phyloP scores from a whole-genome alignment of 2,797 vertebrate species.

The Spondyliosoma cantharus region DNA sequence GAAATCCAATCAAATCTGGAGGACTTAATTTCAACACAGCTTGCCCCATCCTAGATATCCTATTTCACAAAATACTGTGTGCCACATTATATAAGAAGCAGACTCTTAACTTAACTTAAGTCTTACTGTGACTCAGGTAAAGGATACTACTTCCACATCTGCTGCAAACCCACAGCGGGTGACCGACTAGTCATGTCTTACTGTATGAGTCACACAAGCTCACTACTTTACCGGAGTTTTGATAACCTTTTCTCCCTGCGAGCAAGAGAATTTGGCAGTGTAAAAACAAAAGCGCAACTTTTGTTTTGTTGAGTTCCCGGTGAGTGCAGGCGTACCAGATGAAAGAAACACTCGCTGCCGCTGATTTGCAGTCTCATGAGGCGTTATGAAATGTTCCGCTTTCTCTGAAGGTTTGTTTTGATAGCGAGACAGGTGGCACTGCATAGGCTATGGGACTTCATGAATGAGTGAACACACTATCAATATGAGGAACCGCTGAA shows the following conservation, averaged over 20 bases:
- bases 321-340: slow-evolving; percentile 32
- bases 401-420: slow-evolving; percentile 60
- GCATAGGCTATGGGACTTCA: slow-evolving; percentile 54
- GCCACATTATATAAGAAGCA: background rate
- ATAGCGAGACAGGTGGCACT: slow-evolving; percentile 62
- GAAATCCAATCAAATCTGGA: background rate
- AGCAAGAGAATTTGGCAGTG: background rate
- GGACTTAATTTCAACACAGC: background rate
- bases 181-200: background rate
- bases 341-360: slow-evolving; percentile 44
- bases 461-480: slow-evolving; percentile 71
- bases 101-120: background rate
- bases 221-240: background rate
- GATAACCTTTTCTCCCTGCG: background rate
- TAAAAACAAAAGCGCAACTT: slow-evolving; percentile 22
- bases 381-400: slow-evolving; percentile 37
- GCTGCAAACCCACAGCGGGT: background rate
- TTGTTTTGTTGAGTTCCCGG: slow-evolving; percentile 32
- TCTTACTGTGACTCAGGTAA: background rate
- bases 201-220: background rate
- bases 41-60: background rate
- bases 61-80: background rate
- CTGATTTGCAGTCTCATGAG: slow-evolving; percentile 50
- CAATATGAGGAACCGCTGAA: slow-evolving; percentile 62
- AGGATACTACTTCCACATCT: background rate